Percentiles rank a stretch among this genome's conserved stretches.
phyloP scores from a whole-genome alignment of 2,888 invertebrate genomes.

The Cerastis rubricosa region DNA sequence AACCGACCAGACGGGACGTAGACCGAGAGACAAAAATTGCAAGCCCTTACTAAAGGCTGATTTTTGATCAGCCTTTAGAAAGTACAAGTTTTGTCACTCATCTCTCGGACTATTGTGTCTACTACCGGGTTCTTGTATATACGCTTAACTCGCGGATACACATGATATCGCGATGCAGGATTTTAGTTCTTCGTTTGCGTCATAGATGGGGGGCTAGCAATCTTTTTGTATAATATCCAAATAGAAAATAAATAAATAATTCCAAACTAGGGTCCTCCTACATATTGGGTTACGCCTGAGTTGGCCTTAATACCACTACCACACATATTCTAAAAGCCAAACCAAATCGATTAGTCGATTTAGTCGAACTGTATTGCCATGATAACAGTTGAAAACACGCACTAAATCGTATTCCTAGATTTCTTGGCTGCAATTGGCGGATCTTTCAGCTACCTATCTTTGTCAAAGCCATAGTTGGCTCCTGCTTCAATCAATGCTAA shows the following conservation, averaged over 20 bases:
- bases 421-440: no score
- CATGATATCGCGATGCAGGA: neutral
- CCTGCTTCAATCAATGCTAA: no score
- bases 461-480: no score
- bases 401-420: no score
- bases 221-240: no score
- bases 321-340: no score
- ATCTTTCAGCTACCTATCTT: no score
- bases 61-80: neutral
- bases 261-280: neutral
- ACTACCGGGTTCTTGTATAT: neutral
- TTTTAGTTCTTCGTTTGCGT: neutral
- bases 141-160: neutral
- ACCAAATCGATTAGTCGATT: no score
- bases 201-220: neutral
- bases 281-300: neutral
- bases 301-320: neutral
- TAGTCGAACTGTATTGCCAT: no score
- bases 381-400: no score
- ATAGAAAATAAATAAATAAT: no score
- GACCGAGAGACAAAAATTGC: neutral
- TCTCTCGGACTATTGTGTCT: neutral
- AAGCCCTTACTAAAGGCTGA: neutral
- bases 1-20: neutral
- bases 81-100: neutral